Evolutionary conservation across 2,113 vertebrate genomes (phyloP).

Genomic region (Nothocercus nigrocapillus): DNA sequence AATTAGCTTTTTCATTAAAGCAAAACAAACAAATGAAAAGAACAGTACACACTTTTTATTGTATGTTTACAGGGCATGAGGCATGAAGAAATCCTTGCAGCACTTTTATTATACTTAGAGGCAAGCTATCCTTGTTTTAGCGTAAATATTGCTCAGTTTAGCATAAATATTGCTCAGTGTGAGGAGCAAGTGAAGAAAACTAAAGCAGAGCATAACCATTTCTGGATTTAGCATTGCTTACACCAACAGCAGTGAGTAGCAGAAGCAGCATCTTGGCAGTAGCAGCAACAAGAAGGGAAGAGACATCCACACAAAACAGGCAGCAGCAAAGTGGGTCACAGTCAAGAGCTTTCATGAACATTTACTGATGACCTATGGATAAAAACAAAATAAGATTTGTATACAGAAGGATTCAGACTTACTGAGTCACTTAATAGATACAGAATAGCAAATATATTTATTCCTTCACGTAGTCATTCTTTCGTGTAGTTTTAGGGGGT

Average conservation of each 20-base stretch:
- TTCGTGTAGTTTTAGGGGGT: no score
- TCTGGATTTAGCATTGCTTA: neutral
- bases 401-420: neutral
- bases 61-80: neutral
- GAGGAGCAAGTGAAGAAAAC: neutral
- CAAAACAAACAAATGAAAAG: neutral
- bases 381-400: neutral
- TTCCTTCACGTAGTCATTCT: neutral
- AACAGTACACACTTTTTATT: neutral
- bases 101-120: neutral
- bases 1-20: neutral
- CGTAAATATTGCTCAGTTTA: neutral
- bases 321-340: neutral
- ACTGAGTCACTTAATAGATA: neutral
- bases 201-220: neutral
- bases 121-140: neutral
- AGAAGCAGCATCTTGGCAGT: neutral
- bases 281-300: neutral
- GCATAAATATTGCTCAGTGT: neutral
- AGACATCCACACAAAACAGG: neutral
- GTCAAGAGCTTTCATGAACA: neutral
- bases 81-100: neutral
- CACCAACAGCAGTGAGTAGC: neutral
- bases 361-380: conserved; percentile 10
- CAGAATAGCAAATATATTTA: neutral